Evolutionary conservation across 2,113 vertebrate species (phyloP).

Genomic region (Callorhinus ursinus): DNA sequence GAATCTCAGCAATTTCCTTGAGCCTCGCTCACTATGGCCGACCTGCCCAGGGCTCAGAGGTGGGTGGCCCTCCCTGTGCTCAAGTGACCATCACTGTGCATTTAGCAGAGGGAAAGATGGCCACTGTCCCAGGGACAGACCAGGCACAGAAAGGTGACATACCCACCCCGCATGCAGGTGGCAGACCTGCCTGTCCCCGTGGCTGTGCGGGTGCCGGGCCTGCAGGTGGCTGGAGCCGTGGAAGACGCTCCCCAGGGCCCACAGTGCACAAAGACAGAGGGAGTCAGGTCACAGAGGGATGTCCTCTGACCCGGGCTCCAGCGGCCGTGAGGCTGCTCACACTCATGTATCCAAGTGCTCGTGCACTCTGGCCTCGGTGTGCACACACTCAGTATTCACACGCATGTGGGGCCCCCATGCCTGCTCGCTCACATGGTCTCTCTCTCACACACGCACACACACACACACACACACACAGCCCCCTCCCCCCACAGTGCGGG

Average conservation of each 20-base stretch:
- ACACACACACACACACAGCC: neutral
- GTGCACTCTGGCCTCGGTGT: neutral
- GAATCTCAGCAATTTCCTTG: neutral
- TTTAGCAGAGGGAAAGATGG: accelerated
- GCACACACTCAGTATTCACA: neutral
- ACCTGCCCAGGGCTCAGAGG: neutral
- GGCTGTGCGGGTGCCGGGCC: neutral
- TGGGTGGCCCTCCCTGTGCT: neutral
- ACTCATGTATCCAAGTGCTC: neutral
- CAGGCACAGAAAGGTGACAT: neutral
- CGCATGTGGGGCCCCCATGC: accelerated
- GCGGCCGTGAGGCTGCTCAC: neutral
- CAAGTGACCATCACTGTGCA: accelerated
- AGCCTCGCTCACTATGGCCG: too few relatives aligned
- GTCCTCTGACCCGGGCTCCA: neutral
- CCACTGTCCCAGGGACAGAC: accelerated
- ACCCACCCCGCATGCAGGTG: neutral
- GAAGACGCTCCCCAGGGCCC: neutral
- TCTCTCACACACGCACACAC: too few relatives aligned
- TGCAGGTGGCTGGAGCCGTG: neutral
- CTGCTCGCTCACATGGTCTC: accelerated
- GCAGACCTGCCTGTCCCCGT: neutral
- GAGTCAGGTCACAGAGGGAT: neutral
- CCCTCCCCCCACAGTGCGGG: neutral
- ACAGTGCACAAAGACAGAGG: neutral